Base-by-base conservation (phyloP, 2,888 invertebrate species). In the Microplitis manilae region DNA sequence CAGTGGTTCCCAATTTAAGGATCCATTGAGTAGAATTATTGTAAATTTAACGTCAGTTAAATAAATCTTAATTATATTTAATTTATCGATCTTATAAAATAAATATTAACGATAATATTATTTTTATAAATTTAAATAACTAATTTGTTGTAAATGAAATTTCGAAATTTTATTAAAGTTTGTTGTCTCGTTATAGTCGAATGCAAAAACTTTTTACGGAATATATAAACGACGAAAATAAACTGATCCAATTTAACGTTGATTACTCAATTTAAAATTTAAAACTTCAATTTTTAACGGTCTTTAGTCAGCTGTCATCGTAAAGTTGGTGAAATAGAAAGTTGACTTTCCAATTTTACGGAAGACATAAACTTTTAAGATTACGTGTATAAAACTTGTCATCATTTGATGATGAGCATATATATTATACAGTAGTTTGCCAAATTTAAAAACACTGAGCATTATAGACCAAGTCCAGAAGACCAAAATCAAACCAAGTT, bases 1-100 rank as follows among this genome's bases (percentile, higher is more conserved):
- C 82, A 82, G 82, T 79, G 81, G 76, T 78, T 77, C 78, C 76
- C 82, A 82, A 81, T 78, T 79, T 69, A 73, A 30, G 64, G 68
- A 15, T 69, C 67, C 59, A 60, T 20, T 50, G 38, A 5, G 2
- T 65, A 15, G 30, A 78, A 73, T 5, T 72, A 30, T 30, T 30
- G 30, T 30, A 30, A 30, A 30, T 30, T 30, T 30, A 30, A 30
- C 30, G 2, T 30, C 30, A 30, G 30, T 30, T 30, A 2, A 30
- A 30, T 30, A 30, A 30, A 30, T 30, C 30, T 30, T 30, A 4
- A 30, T 30, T 30, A 30, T 30, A 30, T 30, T 30, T 30, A 30
- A 2, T 30, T 30, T 30, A 30, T 30, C 30, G 30, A 30, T 30
- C 2, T 2, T 30, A 30, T 30, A 30, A 30, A 30, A 30, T 30